Conservation (phyloP, 2,113 vertebrate genomes). For the Gnathonemus echidnorhynchus region DNA sequence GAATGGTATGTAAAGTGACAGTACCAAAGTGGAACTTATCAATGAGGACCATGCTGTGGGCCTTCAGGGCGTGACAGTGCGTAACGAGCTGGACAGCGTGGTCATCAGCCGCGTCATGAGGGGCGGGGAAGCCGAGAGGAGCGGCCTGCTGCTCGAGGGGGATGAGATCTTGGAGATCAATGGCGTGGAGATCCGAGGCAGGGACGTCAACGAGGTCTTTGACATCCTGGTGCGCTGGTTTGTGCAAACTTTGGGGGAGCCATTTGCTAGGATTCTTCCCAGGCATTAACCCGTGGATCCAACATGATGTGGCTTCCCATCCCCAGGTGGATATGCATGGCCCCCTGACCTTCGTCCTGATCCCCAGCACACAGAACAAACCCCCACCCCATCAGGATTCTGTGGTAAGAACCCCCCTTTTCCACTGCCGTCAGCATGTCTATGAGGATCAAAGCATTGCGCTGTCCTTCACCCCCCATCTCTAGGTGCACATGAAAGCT, state of each 20-base stretch:
- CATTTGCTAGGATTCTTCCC: not conserved
- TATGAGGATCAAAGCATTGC: not conserved
- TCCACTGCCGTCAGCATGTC: not conserved
- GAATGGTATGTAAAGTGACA: not conserved
- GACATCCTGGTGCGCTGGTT: slow-evolving; percentile 73
- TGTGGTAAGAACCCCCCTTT: slow-evolving; percentile 70
- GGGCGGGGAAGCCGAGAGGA: slow-evolving; percentile 85
- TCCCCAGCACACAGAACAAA: slow-evolving; percentile 83
- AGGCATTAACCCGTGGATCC: not conserved
- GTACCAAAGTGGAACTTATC: not conserved
- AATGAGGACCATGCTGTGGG: not conserved
- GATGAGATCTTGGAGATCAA: slow-evolving; percentile 95
- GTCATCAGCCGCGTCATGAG: slow-evolving; percentile 92
- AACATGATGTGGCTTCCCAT: slow-evolving; percentile 5
- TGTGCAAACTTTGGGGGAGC: not conserved
- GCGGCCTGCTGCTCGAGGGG: slow-evolving; percentile 84
- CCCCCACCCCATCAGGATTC: slow-evolving; percentile 73
- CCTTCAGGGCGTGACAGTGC: slow-evolving; percentile 83
- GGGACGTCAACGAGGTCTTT: slow-evolving; percentile 91
- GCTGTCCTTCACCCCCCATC: slow-evolving; percentile 22
- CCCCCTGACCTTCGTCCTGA: slow-evolving; percentile 86
- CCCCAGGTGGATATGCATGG: slow-evolving; percentile 89
- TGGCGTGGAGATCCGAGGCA: slow-evolving; percentile 82
- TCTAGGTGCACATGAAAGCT: slow-evolving; percentile 84
- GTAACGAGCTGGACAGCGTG: slow-evolving; percentile 89